Evolutionary conservation across 2,113 vertebrate species (phyloP).

Genomic region (Epinephelus cyanopodus): DNA sequence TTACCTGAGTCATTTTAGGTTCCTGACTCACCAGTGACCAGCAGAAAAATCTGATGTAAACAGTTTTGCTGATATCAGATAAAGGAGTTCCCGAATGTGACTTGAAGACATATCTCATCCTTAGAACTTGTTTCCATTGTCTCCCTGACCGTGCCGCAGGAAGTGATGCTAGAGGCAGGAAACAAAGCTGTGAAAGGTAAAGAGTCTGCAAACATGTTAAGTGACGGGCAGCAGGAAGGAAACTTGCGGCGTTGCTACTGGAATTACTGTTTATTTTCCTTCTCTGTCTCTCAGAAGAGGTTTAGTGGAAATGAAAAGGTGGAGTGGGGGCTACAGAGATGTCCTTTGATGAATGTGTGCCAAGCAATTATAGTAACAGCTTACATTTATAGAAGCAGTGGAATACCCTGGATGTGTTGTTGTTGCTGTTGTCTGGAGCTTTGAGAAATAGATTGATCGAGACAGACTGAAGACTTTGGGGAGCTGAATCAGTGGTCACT

Average conservation of each 20-base stretch:
- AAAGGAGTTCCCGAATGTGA: slow-evolving; percentile 52
- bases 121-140: slow-evolving; percentile 38
- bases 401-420: slow-evolving; percentile 59
- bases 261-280: slow-evolving; percentile 65
- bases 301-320: slow-evolving; percentile 33
- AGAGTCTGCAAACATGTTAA: slow-evolving; percentile 37
- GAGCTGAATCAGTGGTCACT: slow-evolving; percentile 6
- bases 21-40: slow-evolving; percentile 64
- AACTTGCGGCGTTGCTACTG: slow-evolving; percentile 54
- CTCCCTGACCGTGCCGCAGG: slow-evolving; percentile 21
- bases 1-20: neutral
- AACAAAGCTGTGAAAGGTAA: slow-evolving; percentile 70
- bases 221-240: slow-evolving; percentile 67
- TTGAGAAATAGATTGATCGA: neutral
- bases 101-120: slow-evolving; percentile 17
- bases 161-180: slow-evolving; percentile 64
- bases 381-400: slow-evolving; percentile 54
- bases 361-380: slow-evolving; percentile 68
- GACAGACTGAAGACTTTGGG: neutral
- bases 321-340: neutral
- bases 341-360: slow-evolving; percentile 51
- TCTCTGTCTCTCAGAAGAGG: slow-evolving; percentile 34
- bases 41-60: slow-evolving; percentile 37
- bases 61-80: slow-evolving; percentile 11
- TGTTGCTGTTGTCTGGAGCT: slow-evolving; percentile 26